Base-by-base conservation (phyloP, 2,113 vertebrate species). In the Alosa alosa region DNA sequence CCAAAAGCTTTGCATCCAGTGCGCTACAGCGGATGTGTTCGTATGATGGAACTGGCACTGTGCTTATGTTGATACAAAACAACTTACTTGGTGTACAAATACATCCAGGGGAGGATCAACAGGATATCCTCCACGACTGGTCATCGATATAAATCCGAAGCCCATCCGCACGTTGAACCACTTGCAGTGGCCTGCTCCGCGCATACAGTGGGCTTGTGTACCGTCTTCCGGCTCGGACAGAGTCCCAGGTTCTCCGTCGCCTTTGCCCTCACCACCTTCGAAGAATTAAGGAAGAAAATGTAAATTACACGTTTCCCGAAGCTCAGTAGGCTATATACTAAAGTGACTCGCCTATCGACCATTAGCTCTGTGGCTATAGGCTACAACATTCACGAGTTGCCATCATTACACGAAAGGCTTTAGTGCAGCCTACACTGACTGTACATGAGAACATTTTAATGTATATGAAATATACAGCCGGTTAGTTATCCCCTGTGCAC, bases 51-150 rank as follows among this genome's bases (percentile, higher is more conserved):
- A 78, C 31, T 36, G 72, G 72, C 39, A 36, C 15, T 78, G 13
- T 41, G 36, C 36, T 3, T n/a, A 57, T 6, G 3, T 11, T 44
- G 22, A 84, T 10, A 45, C 45, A 17, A 41, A 41, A 41, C 44
- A 82, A 90, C 96, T 96, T 96, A 96, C 96, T 96, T 97, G 96
- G 95, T 97, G 96, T 91, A 97, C 96, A 94, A 97, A 97, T 85
- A 97, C 96, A 93, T 96, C 95, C 85, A 96, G 94, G 8, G 96
- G 94, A 86, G 93, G 90, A 86, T 97, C 96, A 94, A 97, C 90
- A 88, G 95, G 94, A 89, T 89, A 94, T 93, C 95, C 95, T 89
- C 95, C 95, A 86, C 96, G 95, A 88, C 86, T 96, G 88, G 94
- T 92, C 96, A 96, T 97, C 91, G 96, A 96, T 93, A 97, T 96